Conservation (phyloP, 2,888 invertebrate genomes). For the Pristionchus entomophagus region DNA sequence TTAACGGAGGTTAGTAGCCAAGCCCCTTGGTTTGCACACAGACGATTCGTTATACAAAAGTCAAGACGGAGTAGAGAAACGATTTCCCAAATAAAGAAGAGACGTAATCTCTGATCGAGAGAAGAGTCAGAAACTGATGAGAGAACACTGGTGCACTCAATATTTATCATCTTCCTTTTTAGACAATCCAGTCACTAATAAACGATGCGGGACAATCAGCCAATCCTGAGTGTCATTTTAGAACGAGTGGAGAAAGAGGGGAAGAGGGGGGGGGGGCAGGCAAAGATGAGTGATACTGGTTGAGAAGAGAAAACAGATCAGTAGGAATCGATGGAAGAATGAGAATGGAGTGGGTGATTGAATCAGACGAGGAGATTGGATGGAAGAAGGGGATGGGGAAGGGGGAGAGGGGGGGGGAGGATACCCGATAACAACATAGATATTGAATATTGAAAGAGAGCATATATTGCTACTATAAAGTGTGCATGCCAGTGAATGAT, state of each 20-base stretch:
- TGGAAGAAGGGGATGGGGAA: neutral
- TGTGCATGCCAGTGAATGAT: neutral
- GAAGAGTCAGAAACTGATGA: neutral
- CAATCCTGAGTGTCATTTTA: slow-evolving; percentile 9
- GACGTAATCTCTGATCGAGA: neutral
- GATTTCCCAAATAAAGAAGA: neutral
- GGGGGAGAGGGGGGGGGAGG: neutral
- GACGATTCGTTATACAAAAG: neutral
- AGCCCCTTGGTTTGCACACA: neutral
- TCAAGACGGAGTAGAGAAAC: slow-evolving; percentile 4
- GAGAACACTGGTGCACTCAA: neutral
- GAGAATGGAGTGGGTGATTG: slow-evolving; percentile 1
- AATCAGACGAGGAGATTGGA: neutral
- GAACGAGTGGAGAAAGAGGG: neutral
- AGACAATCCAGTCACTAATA: neutral
- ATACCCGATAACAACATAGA: neutral
- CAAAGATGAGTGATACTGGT: no score
- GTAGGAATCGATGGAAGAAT: neutral
- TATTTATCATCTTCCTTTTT: neutral
- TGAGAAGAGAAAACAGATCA: no score
- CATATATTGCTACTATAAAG: slow-evolving; percentile 2
- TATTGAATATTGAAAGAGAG: slow-evolving; percentile 2
- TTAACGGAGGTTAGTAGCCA: neutral
- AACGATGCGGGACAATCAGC: slow-evolving; percentile 18
- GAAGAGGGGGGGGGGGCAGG: no score